Conservation (phyloP, 2,113 vertebrate species). For the Nicator chloris region DNA sequence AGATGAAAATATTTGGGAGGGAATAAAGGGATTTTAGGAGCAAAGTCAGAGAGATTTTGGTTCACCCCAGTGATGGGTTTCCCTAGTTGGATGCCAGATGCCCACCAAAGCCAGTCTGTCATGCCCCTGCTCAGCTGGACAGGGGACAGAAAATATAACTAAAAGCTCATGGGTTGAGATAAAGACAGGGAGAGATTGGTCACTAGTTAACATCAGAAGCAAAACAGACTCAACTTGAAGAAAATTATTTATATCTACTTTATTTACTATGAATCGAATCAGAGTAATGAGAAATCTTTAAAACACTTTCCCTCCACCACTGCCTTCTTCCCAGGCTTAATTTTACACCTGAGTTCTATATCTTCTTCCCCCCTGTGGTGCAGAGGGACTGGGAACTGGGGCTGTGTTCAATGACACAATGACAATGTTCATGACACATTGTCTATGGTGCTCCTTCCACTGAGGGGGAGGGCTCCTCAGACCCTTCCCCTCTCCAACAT, state of each 20-base stretch:
- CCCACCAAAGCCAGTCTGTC: background rate
- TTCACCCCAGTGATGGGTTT: background rate
- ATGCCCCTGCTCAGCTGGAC: background rate
- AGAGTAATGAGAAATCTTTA: background rate
- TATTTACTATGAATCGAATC: background rate
- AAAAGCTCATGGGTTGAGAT: background rate
- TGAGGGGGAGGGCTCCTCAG: background rate
- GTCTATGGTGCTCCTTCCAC: background rate
- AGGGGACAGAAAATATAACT: background rate
- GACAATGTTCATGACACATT: background rate
- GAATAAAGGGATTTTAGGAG: background rate
- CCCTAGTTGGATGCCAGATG: background rate
- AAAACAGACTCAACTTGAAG: fast-evolving
- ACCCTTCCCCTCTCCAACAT: background rate
- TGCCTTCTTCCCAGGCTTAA: background rate
- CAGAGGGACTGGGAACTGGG: background rate
- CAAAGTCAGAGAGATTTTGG: background rate
- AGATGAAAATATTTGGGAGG: background rate
- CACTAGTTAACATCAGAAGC: background rate
- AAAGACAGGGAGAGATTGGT: background rate
- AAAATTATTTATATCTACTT: background rate
- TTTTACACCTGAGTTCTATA: background rate
- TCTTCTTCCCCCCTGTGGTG: background rate
- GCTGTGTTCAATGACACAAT: too few species aligned
- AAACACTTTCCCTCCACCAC: background rate